Conservation (phyloP, 2,797 vertebrate genomes). For the Myripristis jacobus region DNA sequence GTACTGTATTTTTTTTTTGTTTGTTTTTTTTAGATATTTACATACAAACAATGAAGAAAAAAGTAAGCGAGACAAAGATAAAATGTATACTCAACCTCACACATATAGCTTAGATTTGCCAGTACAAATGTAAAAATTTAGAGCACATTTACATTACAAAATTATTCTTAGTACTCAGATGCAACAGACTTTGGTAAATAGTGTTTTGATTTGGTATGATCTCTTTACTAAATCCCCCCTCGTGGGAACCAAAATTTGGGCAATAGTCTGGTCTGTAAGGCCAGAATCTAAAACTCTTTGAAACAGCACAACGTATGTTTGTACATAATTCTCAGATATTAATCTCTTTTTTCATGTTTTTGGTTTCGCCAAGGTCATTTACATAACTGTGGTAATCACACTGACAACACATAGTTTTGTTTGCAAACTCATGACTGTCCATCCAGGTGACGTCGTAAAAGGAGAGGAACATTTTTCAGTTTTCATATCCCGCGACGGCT, state of each 20-base stretch:
- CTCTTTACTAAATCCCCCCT: constrained; percentile 88
- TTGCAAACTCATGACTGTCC: constrained; percentile 77
- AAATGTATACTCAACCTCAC: constrained; percentile 81
- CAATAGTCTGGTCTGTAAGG: constrained; percentile 67
- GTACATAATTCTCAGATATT: constrained; percentile 77
- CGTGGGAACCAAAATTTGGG: constrained; percentile 78
- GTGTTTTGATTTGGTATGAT: constrained; percentile 85
- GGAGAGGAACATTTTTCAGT: constrained; percentile 82
- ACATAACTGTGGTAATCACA: constrained; percentile 88
- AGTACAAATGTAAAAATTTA: constrained; percentile 95
- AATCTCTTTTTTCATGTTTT: constrained; percentile 89
- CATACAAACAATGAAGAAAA: constrained; percentile 83
- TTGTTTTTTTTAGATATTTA: constrained; percentile 80
- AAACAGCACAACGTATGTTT: constrained; percentile 80
- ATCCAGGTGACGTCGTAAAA: constrained; percentile 64
- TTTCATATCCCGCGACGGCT: constrained; percentile 84
- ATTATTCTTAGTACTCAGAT: constrained; percentile 91
- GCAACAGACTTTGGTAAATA: constrained; percentile 99
- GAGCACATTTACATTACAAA: constrained; percentile 91
- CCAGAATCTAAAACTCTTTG: constrained; percentile 81
- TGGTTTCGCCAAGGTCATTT: constrained; percentile 91
- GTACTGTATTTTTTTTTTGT: constrained; percentile 59
- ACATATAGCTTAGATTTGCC: constrained; percentile 82
- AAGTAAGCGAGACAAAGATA: constrained; percentile 82
- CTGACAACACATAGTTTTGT: constrained; percentile 85